Evolutionary conservation across 53 echinoderm and acorn worm species (phyloP).

Genomic region (Luidia sarsii): DNA sequence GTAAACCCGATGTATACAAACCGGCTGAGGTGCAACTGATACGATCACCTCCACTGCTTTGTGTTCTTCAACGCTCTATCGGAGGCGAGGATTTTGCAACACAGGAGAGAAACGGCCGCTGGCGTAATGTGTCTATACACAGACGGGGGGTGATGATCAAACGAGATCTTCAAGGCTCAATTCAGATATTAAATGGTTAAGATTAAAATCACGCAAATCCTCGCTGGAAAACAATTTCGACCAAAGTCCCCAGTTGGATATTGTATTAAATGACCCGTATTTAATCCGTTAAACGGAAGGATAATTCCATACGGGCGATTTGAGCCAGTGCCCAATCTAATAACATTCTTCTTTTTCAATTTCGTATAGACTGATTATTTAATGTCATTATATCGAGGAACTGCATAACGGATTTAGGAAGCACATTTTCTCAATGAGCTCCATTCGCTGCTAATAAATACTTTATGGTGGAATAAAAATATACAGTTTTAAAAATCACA

Average conservation of each 20-base stretch:
- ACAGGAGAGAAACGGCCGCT: neutral
- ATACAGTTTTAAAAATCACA: no score
- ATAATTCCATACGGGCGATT: no score
- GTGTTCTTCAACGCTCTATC: neutral
- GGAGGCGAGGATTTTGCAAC: neutral
- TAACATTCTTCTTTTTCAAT: no score
- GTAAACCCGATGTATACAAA: neutral
- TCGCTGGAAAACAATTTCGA: slow-evolving; percentile 15
- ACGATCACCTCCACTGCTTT: neutral
- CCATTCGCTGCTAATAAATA: no score
- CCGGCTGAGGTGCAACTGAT: neutral
- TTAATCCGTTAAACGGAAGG: no score
- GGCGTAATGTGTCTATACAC: slow-evolving; percentile 2
- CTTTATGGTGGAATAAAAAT: no score
- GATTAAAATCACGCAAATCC: neutral
- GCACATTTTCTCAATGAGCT: no score
- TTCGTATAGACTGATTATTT: no score
- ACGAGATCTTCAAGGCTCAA: slow-evolving; percentile 2
- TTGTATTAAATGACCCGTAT: neutral
- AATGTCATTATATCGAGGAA: no score
- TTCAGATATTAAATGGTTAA: slow-evolving; percentile 17
- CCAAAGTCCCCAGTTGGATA: neutral
- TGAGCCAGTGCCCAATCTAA: no score
- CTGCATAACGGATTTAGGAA: no score
- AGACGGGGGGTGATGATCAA: neutral